Percentiles rank a stretch among this genome's conserved stretches.
Conservation (phyloP, 2,113 vertebrate species). For the Carassius gibelio region DNA sequence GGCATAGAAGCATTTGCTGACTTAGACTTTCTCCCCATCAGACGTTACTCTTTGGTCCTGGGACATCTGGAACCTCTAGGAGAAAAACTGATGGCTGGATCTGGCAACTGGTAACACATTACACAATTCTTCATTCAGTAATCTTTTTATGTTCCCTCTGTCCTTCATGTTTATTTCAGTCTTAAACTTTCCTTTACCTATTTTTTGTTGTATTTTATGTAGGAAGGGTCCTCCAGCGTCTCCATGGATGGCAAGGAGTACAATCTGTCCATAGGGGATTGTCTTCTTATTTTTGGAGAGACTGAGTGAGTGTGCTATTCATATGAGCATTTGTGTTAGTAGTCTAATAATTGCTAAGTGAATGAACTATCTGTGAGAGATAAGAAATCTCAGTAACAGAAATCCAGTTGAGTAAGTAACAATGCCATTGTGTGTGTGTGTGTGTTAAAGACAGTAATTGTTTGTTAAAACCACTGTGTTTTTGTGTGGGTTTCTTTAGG, state of each 20-base stretch:
- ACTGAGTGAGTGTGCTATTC: slow-evolving; percentile 76
- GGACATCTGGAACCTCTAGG: slow-evolving; percentile 70
- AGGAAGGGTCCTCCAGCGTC: slow-evolving; percentile 86
- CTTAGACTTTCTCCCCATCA: slow-evolving; percentile 56
- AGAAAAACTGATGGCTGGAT: slow-evolving; percentile 85
- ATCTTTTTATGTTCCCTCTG: neutral
- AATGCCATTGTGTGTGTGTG: neutral
- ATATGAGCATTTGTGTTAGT: neutral
- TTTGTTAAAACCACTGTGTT: neutral
- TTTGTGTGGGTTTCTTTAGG: slow-evolving; percentile 65
- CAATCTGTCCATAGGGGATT: slow-evolving; percentile 78
- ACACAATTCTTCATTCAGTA: neutral
- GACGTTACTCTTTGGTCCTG: slow-evolving; percentile 81
- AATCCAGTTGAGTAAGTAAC: neutral
- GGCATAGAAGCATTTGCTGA: neutral
- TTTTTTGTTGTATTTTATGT: slow-evolving; percentile 41
- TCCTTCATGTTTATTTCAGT: neutral
- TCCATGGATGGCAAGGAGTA: slow-evolving; percentile 68
- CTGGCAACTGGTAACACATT: slow-evolving; percentile 86
- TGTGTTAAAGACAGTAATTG: neutral
- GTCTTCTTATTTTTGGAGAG: slow-evolving; percentile 82
- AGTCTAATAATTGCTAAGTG: neutral
- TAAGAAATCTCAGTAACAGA: neutral
- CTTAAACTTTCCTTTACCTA: neutral
- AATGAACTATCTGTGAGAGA: neutral